Base-by-base conservation (phyloP, 2,113 vertebrate species). In the Cepphus grylle region DNA sequence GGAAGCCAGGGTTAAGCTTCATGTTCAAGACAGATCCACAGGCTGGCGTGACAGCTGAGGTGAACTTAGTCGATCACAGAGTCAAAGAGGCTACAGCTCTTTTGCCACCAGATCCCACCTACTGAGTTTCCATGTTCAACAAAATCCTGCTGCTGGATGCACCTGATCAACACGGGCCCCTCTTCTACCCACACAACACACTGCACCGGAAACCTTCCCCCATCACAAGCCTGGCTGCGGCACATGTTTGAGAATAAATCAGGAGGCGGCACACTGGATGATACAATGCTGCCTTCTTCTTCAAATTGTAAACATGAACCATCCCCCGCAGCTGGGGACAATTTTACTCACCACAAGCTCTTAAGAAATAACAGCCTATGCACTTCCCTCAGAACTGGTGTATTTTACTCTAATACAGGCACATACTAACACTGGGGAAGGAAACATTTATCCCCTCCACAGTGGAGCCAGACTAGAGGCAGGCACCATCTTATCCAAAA, bases 301-400 rank as follows among this genome's bases (percentile, higher is more conserved):
- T 87, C 91, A 91, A n/a, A 34, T 1, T 58, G 81, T 61, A 76
- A 95, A 92, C 89, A 91, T 9, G 36, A 94, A 6, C 56, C 69
- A 40, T 50, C 32, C 69, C 62, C 63, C 89, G 73, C 80, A 92
- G 77, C 81, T 87, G 84, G 78, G 65, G 70, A 89, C 85, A 69
- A 79, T 94, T 96, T 95, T 70, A 87, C 45, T 82, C 71, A 93
- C 65, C 82, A 73, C 83, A 90, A 91, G 22, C 36, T 78, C 40
- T 70, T 88, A 52, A 71, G 73, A 95, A 95, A 74, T 38, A 94
- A 67, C 52, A 84, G 30, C 15, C 36, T 19, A 5, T 61, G 56
- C 29, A n/a, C 71, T 65, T 85, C 38, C 42, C 55, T 56, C 53
- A 55, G 66, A 84, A 69, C 30, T 86, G 26, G 12, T 34, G 22